These are phyloP conservation scores for Dendroctonus ponderosae DNA, from an alignment of 1,140 invertebrate genomes.

Conservation along the genomic window DNA sequence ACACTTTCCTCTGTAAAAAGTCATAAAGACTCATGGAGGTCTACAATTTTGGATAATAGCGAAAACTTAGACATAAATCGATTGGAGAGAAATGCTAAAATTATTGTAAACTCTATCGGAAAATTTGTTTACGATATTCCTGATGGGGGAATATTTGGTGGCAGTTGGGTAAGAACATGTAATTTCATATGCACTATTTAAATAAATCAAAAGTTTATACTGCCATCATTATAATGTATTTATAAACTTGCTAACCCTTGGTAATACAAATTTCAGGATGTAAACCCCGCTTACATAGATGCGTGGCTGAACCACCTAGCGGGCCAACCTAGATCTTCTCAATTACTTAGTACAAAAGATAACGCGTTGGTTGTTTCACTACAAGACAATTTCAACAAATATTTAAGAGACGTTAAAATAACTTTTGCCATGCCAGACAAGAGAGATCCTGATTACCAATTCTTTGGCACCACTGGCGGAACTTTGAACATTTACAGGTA, in stretches of 20 bases:
- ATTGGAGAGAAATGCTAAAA: conserved; percentile 68
- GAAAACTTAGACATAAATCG: conserved; percentile 60
- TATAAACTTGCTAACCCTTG: not conserved
- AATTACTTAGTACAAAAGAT: conserved; percentile 67
- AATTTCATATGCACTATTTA: conserved; percentile 1
- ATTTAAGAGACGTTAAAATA: conserved; percentile 73
- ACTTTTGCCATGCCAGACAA: conserved; percentile 71
- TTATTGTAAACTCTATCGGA: conserved; percentile 81
- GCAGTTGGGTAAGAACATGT: conserved; percentile 63
- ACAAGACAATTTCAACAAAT: conserved; percentile 72
- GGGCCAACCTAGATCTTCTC: conserved; percentile 69
- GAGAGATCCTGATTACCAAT: conserved; percentile 89
- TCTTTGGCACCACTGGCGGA: conserved; percentile 80
- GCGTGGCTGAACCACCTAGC: conserved; percentile 74
- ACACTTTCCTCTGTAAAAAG: conserved; percentile 56
- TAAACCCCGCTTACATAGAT: conserved; percentile 69
- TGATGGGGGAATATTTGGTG: conserved; percentile 65
- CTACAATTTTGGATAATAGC: conserved; percentile 64
- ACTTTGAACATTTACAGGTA: conserved; percentile 86
- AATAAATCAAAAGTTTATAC: not conserved
- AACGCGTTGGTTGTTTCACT: conserved; percentile 65
- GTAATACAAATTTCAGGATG: conserved; percentile 55
- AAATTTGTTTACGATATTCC: conserved; percentile 83
- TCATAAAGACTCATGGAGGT: conserved; percentile 59
- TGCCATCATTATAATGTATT: not conserved